Base-by-base conservation (phyloP, 1,140 invertebrate species). In the Scaptomyza montana region DNA sequence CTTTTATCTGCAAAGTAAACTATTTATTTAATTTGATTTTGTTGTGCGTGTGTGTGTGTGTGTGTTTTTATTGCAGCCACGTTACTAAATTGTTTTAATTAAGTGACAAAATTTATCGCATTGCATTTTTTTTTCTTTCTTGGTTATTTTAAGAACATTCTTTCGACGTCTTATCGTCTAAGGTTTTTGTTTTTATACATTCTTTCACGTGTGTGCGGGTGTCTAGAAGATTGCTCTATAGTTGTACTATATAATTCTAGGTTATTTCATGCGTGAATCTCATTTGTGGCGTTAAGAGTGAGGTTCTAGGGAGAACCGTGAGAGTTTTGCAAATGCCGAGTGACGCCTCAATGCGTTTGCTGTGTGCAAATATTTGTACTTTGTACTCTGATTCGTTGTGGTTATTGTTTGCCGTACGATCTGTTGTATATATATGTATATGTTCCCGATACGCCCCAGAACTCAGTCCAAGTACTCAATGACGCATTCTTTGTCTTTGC, bases 241-340 rank as follows among this genome's bases (percentile, higher is more conserved):
- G 30, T 30, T 12, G 50, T 16, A 69, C 43, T 21, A 63, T 63
- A 55, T 50, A 62, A 36, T 46, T 84, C 19, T 62, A 28, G 36
- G 45, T 45, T 47, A 59, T 49, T 78, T 75, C 78, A 87, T 86
- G 81, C 81, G 70, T 87, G 51, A 80, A 78, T 80, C 47, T 66
- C 68, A 47, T 43, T 65, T 43, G 12, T 43, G 39, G 21, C 2
- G 21, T 4, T 43, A 4, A 36, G 8, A 9, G 33, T 36, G 21
- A 25, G 21, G 21, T 36, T 36, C 8, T 36, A 8, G 39, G 51
- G 47, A 55, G 19, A 74, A 66, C 30, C 71, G 75, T 78, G 82
- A 67, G 78, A 87, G 49, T 9, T 30, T 53, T 62, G 30, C 43
- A 13, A 30, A 13, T 54, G 13, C 13, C 5, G 25, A 59, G 28